Percentiles rank a stretch among this genome's conserved stretches.
Conservation (phyloP, 2,888 invertebrate genomes). For the Anthophora plumipes region DNA sequence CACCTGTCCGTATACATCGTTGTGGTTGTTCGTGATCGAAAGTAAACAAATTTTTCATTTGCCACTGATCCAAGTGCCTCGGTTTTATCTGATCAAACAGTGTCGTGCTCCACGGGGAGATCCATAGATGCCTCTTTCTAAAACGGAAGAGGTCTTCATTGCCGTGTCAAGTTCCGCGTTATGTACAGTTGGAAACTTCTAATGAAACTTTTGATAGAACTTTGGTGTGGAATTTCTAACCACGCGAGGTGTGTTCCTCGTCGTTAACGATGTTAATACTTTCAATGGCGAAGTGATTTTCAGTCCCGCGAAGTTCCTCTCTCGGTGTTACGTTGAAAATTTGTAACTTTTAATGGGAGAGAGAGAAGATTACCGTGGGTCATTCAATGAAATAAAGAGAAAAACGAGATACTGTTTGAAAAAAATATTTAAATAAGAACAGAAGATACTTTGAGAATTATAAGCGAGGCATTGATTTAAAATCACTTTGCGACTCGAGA, state of each 20-base stretch:
- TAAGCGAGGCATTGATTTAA: too few species aligned
- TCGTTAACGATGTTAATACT: constrained; percentile 16
- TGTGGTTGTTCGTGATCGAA: constrained; percentile 40
- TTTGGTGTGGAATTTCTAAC: constrained; percentile 16
- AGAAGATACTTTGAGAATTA: too few species aligned
- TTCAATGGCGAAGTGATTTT: neutral
- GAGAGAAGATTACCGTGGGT: too few species aligned
- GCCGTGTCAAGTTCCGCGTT: constrained; percentile 20
- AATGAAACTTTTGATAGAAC: constrained; percentile 31
- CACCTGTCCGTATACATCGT: neutral
- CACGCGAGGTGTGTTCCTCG: neutral
- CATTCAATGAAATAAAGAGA: too few species aligned
- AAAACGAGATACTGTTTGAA: too few species aligned
- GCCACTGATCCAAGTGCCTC: constrained; percentile 50
- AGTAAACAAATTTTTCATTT: constrained; percentile 59
- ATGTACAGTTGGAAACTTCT: constrained; percentile 19
- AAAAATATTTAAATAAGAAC: too few species aligned
- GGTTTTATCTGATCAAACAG: constrained; percentile 45
- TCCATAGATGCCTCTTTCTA: neutral
- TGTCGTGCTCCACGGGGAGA: constrained; percentile 10
- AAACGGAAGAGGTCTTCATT: constrained; percentile 1
- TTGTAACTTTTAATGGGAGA: too few species aligned
- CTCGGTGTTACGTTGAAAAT: neutral
- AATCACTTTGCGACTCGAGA: too few species aligned
- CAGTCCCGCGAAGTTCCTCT: neutral